Evolutionary conservation across 2,113 vertebrate genomes (phyloP), one percentile per base, ranked within the genome.

Genomic region (Hypocryptadius cinnamomeus): DNA sequence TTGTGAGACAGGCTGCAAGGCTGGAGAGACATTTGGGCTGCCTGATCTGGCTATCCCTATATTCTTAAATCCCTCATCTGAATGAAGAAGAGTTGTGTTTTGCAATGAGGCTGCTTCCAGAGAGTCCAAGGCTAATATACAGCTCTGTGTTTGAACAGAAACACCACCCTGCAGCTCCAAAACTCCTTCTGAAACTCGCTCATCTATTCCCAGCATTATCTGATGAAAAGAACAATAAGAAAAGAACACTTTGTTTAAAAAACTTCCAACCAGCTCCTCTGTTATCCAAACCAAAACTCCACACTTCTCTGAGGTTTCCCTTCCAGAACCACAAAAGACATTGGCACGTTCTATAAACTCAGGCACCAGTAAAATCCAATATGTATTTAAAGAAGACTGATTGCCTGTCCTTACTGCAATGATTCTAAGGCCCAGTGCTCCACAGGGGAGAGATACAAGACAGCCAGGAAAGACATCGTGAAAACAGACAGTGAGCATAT

Each of bases 301-400:
- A 86, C 85, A 60, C 53, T 96, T 89, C 53, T 45, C 76, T 79
- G 82, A 91, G 31, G 40, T 56, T 93, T 95, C 56, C n/a, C 69
- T 90, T 89, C 82, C 94, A 95, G 95, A 96, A 95, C 85, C 90
- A 92, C 95, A 93, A 69, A 94, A 95, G 79, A 79, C n/a, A 84
- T 53, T 96, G 95, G 95, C 87, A 68, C 4, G 0, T 89, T 90
- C 83, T 57, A 39, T 33, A 95, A 40, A 51, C 83, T 89, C 51
- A 93, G 69, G 65, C 79, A 95, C 65, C 25, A 68, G 86, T 74
- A 96, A 96, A 90, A 94, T 89, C 69, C 89, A 96, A 74, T 76
- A 89, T 3, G 0, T 76, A 94, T 84, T 94, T 96, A 78, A 84
- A 92, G 86, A 95, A 96, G 91, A 96, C 85, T 68, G 93, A 96